These are phyloP conservation scores for Adineta ricciae DNA, from an alignment of 2,888 invertebrate genomes.

Conservation along the genomic window DNA sequence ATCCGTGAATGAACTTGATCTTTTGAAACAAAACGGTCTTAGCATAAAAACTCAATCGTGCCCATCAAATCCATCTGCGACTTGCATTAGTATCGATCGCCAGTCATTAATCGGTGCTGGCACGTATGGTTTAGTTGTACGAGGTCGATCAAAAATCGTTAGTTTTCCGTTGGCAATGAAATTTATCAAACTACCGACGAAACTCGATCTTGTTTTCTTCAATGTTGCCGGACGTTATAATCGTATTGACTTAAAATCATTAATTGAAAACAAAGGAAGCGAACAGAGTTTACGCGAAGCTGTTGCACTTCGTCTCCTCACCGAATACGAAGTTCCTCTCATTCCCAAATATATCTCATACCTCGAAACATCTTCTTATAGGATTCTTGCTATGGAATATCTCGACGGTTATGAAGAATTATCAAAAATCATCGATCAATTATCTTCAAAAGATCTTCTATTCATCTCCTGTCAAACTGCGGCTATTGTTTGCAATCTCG, in stretches of 20 bases:
- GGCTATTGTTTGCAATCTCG: neutral
- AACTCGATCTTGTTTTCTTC: neutral
- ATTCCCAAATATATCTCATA: conserved; percentile 5
- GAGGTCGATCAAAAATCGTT: neutral
- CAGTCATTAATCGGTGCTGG: neutral
- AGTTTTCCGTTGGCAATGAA: neutral
- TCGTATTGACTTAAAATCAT: neutral
- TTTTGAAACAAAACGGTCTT: neutral
- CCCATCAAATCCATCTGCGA: neutral
- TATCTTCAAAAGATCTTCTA: neutral
- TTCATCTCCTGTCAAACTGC: neutral
- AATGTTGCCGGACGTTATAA: neutral
- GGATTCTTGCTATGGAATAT: neutral
- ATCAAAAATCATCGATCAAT: neutral
- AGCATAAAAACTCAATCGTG: neutral
- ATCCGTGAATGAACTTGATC: neutral
- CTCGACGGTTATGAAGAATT: neutral
- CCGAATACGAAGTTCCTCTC: neutral
- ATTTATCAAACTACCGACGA: neutral
- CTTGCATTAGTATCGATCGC: neutral
- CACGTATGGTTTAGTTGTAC: neutral
- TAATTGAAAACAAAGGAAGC: neutral
- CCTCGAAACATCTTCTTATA: neutral
- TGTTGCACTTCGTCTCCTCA: neutral
- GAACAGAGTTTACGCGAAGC: conserved; percentile 13